A percentile compares a stretch with the other conserved stretches of the same genome.
phyloP scores from a whole-genome alignment of 2,888 invertebrate species.

The Cataglyphis altisquamis region DNA sequence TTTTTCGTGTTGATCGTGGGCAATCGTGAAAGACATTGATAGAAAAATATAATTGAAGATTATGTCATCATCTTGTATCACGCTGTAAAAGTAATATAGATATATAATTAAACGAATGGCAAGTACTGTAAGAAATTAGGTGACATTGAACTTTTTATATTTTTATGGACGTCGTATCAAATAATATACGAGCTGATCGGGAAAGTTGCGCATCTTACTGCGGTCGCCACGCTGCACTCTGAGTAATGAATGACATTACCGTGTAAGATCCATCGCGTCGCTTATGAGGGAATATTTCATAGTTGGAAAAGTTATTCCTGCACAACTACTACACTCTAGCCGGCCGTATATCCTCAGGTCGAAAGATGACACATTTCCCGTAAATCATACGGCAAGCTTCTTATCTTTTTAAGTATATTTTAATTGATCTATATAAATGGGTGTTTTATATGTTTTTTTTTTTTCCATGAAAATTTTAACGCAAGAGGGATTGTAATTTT shows the following conservation, averaged over 20 bases:
- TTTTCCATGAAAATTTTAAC: background rate
- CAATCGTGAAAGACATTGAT: background rate
- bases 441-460: background rate
- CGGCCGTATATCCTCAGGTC: conserved; percentile 70
- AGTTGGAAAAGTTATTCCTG: conserved; percentile 74
- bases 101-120: conserved; percentile 29
- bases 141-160: conserved; percentile 31
- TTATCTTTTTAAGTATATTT: conserved; percentile 61
- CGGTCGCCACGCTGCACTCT: conserved; percentile 47
- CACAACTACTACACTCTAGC: conserved; percentile 60
- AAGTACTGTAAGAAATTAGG: conserved; percentile 14
- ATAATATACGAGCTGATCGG: conserved; percentile 73
- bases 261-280: conserved; percentile 70
- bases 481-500: background rate
- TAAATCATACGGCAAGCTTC: conserved; percentile 28
- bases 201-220: conserved; percentile 63
- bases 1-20: background rate
- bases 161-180: conserved; percentile 48
- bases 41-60: conserved; percentile 20
- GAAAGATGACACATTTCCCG: conserved; percentile 51
- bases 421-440: conserved; percentile 59
- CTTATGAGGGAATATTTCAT: conserved; percentile 79
- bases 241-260: conserved; percentile 76
- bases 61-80: background rate
- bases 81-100: background rate